Base-by-base conservation (phyloP, 2,113 vertebrate species). In the Donacobius atricapilla region DNA sequence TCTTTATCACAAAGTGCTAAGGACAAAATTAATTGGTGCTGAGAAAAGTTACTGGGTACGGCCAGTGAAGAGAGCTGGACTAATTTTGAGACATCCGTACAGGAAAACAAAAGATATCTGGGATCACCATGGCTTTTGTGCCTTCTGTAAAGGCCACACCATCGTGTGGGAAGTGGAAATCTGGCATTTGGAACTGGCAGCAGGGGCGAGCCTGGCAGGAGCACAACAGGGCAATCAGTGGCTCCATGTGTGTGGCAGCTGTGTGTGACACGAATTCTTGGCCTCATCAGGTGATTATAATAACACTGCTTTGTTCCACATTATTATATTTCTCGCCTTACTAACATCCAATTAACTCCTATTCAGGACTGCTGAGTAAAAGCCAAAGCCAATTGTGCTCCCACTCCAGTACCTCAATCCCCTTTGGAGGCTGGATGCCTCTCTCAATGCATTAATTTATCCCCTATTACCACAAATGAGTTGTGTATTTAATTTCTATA, bases 341-440 rank as follows among this genome's bases (percentile, higher is more conserved):
- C 27, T 28, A 42, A 47, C 10, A 20, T 5, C 30, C 44, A 64
- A 25, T 40, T 42, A 47, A 51, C 23, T 65, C 47, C 27, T 47
- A 13, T 61, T 35, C 66, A 33, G n/a, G 23, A 19, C 70, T 72
- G 48, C 48, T 44, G 90, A 58, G 40, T 31, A 22, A 17, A 42
- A 31, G 27, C 27, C 45, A 89, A 66, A 66, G 48, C 31, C 37
- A 37, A 16, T 9, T 28, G 28, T n/a, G 48, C 7, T 30, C 25
- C 24, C 50, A 13, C 35, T 56, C 0, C 0, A 24, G 31, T 42
- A 21, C 7, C 37, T 65, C 18, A 35, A 61, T 51, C 12, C 33
- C 40, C 40, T 56, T 17, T 19, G n/a, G 71, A 23, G 51, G 8
- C 21, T 75, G 45, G 45, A 20, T 44, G 21, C 28, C 28, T n/a